A percentile compares a stretch with the other conserved stretches of the same genome.
Conservation (phyloP, 2,797 vertebrate genomes). For the Protonibea diacanthus region DNA sequence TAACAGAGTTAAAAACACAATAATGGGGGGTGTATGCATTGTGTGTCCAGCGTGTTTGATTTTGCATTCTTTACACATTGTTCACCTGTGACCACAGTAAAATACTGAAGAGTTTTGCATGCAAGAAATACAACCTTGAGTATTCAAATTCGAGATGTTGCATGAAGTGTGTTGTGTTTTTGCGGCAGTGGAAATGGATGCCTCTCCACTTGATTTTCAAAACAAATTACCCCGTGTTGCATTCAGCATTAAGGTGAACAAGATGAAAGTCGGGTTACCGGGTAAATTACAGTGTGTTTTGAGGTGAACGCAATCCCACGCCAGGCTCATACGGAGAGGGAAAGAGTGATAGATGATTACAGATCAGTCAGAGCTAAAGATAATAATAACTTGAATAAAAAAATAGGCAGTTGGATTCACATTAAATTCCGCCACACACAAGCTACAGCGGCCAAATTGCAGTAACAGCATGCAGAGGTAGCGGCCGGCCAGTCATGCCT, state of each 20-base stretch:
- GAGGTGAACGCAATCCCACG: conserved; percentile 37
- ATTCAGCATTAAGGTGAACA: conserved; percentile 22
- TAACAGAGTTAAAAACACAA: background rate
- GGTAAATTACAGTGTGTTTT: conserved; percentile 38
- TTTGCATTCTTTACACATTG: conserved; percentile 69
- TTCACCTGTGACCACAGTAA: conserved; percentile 68
- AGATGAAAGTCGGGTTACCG: conserved; percentile 25
- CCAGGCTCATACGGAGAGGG: conserved; percentile 9
- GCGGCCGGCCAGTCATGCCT: conserved; percentile 3
- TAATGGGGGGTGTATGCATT: background rate
- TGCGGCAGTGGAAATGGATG: conserved; percentile 44
- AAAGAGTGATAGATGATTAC: conserved; percentile 26
- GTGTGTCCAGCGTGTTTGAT: conserved; percentile 33
- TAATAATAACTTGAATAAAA: conserved; percentile 39
- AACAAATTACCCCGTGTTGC: conserved; percentile 60
- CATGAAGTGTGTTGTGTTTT: conserved; percentile 66
- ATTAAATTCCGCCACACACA: conserved; percentile 24
- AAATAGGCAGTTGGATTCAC: conserved; percentile 15
- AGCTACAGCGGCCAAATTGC: conserved; percentile 15
- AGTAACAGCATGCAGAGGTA: conserved; percentile 6
- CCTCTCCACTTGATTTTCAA: conserved; percentile 67
- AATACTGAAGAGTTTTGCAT: conserved; percentile 78
- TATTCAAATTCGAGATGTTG: conserved; percentile 77
- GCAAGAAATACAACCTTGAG: conserved; percentile 72
- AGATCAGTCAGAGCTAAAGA: conserved; percentile 45